These are phyloP conservation scores for Aptenodytes patagonicus DNA, from an alignment of 2,113 vertebrate genomes.

Conservation along the genomic window DNA sequence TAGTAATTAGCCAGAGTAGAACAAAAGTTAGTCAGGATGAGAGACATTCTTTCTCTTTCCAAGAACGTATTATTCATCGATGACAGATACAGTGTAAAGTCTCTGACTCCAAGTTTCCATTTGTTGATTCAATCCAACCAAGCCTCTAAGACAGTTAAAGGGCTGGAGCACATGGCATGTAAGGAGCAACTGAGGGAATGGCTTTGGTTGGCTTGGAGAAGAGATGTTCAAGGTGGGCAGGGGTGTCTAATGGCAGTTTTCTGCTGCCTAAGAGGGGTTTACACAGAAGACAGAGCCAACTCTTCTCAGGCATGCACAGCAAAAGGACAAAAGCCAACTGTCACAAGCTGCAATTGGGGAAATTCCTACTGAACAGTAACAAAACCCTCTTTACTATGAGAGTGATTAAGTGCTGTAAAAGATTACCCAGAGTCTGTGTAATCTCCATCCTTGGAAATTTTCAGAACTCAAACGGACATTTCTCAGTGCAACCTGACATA, in stretches of 20 bases:
- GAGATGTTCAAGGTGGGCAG: neutral
- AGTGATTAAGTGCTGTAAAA: neutral
- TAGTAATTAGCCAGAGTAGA: neutral
- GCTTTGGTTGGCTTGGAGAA: neutral
- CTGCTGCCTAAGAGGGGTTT: neutral
- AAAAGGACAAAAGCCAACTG: neutral
- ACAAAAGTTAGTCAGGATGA: neutral
- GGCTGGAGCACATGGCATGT: neutral
- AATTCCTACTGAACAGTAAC: neutral
- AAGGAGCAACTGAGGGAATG: neutral
- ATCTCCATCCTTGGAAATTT: neutral
- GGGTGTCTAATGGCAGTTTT: neutral
- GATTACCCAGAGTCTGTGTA: neutral
- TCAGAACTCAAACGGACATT: neutral
- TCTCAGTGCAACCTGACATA: neutral
- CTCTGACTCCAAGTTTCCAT: neutral
- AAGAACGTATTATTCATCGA: neutral
- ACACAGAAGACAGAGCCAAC: neutral
- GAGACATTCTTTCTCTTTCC: neutral
- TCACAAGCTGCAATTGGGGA: neutral
- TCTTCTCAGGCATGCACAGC: neutral
- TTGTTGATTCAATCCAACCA: neutral
- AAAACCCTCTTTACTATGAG: neutral
- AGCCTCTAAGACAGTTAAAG: neutral
- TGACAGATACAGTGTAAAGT: neutral